These are phyloP conservation scores for Eledone cirrhosa DNA, from an alignment of 2,888 invertebrate genomes.

Conservation along the genomic window DNA sequence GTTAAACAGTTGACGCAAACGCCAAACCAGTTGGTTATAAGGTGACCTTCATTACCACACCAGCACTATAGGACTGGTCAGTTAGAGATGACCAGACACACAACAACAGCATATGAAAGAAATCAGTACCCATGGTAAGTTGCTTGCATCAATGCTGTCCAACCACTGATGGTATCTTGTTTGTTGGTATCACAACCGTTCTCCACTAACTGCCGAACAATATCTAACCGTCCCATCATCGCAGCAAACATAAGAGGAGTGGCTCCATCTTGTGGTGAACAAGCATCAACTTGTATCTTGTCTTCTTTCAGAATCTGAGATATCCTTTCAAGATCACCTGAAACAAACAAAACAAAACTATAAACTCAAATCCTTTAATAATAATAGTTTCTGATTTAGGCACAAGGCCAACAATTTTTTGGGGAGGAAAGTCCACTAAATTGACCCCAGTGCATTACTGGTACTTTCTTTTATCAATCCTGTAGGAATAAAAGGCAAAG, in stretches of 20 bases:
- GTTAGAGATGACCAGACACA: neutral
- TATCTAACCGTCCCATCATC: conserved; percentile 65
- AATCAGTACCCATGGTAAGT: conserved; percentile 65
- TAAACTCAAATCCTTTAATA: neutral
- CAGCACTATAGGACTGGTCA: too few relatives aligned
- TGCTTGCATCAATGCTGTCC: conserved; percentile 69
- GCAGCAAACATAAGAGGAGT: conserved; percentile 68
- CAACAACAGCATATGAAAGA: neutral
- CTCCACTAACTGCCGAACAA: conserved; percentile 63
- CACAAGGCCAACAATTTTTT: too few relatives aligned
- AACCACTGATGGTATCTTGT: conserved; percentile 66
- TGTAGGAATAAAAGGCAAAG: too few relatives aligned
- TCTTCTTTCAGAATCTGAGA: conserved; percentile 61
- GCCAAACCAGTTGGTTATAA: too few relatives aligned
- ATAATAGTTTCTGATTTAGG: too few relatives aligned
- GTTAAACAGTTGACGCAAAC: too few relatives aligned
- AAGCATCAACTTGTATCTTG: conserved; percentile 58
- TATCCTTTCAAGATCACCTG: conserved; percentile 61
- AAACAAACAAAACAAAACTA: neutral
- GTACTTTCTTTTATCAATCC: too few relatives aligned
- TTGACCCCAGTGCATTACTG: too few relatives aligned
- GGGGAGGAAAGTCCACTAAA: too few relatives aligned
- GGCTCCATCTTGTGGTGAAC: conserved; percentile 64
- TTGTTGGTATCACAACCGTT: conserved; percentile 66
- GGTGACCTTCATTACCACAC: too few relatives aligned